Evolutionary conservation across 2,888 invertebrate species (phyloP).

Genomic region (Drosophila glabriapex): DNA sequence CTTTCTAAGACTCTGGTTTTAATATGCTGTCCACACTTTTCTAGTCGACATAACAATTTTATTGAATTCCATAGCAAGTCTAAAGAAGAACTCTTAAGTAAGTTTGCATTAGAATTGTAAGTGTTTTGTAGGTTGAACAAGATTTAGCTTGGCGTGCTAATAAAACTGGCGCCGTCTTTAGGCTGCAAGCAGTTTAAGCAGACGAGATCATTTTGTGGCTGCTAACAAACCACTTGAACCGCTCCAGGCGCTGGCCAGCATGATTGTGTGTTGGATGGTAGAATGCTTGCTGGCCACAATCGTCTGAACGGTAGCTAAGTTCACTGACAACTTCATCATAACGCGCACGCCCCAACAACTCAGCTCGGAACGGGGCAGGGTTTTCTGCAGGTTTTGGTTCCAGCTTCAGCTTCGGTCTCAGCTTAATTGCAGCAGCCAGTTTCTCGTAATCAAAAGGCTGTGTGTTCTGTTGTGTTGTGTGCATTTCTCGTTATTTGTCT

Average conservation of each 20-base stretch:
- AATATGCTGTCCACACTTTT: neutral
- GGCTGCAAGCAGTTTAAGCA: constrained; percentile 7
- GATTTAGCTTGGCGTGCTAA: constrained; percentile 3
- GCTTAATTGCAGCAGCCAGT: constrained; percentile 63
- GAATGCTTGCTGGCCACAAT: constrained; percentile 7
- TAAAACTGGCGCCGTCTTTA: constrained; percentile 26
- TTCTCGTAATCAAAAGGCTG: constrained; percentile 69
- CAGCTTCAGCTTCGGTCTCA: constrained; percentile 31
- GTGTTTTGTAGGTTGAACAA: neutral
- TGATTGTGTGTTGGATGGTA: constrained; percentile 37
- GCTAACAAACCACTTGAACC: constrained; percentile 29
- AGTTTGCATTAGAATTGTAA: neutral
- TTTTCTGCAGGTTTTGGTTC: constrained; percentile 1
- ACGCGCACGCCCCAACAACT: constrained; percentile 54
- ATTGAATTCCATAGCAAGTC: neutral
- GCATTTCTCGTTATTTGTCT: constrained; percentile 71
- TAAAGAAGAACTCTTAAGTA: neutral
- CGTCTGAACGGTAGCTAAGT: constrained; percentile 61
- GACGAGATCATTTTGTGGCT: constrained; percentile 30
- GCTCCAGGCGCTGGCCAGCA: constrained; percentile 19
- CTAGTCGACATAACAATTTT: neutral
- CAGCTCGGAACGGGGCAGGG: neutral
- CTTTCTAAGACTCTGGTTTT: neutral
- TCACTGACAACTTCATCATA: constrained; percentile 79
- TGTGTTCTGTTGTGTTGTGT: constrained; percentile 25